Base-by-base conservation (phyloP, 1,140 invertebrate genomes). In the Macrotrachela quadricornifera region DNA sequence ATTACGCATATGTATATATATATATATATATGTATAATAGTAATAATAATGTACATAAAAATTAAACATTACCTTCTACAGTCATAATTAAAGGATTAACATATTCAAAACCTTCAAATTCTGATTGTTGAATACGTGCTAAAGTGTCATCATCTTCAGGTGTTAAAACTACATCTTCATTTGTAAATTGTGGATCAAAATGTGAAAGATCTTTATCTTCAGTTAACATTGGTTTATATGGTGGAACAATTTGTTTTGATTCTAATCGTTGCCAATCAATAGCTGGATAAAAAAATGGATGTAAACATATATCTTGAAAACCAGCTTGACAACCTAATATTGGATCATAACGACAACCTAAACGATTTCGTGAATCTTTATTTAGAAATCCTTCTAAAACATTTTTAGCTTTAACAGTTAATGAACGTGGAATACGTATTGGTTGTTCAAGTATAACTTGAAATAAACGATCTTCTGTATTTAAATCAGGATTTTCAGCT, bases 361-460 rank as follows among this genome's bases (percentile, higher is more conserved):
- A 73, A 51, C 92, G 76, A 66, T 96, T 87, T 15, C 74, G 75
- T 6, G 92, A 91, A 71, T 86, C 72, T 66, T 96, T 99, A 69
- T 95, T 92, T n/a, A 99, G 78, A 74, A 99, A 99, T 57, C 90
- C 90, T 75, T 95, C 97, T 15, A 99, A 77, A 42, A 96, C 84
- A n/a, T 82, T 86, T 13, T 85, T 85, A 13, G 94, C 92, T 69
- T 92, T 91, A 42, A 96, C 88, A 46, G 88, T 91, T 54, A 99
- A 71, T 21, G 86, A 91, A 36, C 92, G 76, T 3, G 94, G 94
- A 67, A 97, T 96, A 66, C 94, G 81, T 67, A 99, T 97, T 9
- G 88, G 91, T 66, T 95, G 95, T 70, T 97, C 88, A 63, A 97
- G 71, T 63, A 97, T 97, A 46, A 94, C 86, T 79, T 95, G 88